Evolutionary conservation across 1,140 invertebrate genomes (phyloP).

Genomic region (Leptopilina clavipes): DNA sequence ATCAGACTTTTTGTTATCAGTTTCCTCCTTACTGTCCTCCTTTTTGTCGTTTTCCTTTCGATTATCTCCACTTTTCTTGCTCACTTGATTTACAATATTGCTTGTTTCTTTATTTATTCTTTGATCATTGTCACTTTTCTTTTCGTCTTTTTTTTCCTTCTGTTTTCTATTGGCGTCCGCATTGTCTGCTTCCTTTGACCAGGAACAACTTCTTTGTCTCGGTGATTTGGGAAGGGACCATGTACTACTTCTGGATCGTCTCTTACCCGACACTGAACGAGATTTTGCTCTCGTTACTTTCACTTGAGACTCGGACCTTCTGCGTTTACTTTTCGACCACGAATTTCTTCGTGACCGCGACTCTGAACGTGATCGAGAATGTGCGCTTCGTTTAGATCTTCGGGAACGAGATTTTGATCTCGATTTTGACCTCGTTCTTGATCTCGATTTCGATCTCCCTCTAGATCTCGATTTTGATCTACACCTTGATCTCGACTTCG

Average conservation of each 20-base stretch:
- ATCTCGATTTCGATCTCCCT: conserved; percentile 37
- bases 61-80: background rate
- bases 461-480: conserved; percentile 39
- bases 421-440: conserved; percentile 34
- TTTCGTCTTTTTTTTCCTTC: conserved; percentile 33
- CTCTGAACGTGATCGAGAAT: conserved; percentile 19
- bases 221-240: conserved; percentile 69
- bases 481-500: conserved; percentile 44
- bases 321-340: conserved; percentile 49
- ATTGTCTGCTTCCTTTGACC: conserved; percentile 61
- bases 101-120: background rate
- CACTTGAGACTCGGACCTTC: conserved; percentile 54
- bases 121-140: background rate
- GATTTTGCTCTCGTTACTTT: conserved; percentile 63
- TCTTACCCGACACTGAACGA: conserved; percentile 53
- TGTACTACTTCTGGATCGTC: conserved; percentile 63
- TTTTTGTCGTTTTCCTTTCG: background rate
- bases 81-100: background rate
- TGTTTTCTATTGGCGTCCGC: conserved; percentile 39
- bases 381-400: conserved; percentile 35
- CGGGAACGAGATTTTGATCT: conserved; percentile 13
- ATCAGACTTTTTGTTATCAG: background rate
- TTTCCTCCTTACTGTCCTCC: background rate
- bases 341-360: conserved; percentile 49
- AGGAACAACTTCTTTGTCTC: conserved; percentile 62